Conservation (phyloP, 2,113 vertebrate genomes). For the Ornithorhynchus anatinus region DNA sequence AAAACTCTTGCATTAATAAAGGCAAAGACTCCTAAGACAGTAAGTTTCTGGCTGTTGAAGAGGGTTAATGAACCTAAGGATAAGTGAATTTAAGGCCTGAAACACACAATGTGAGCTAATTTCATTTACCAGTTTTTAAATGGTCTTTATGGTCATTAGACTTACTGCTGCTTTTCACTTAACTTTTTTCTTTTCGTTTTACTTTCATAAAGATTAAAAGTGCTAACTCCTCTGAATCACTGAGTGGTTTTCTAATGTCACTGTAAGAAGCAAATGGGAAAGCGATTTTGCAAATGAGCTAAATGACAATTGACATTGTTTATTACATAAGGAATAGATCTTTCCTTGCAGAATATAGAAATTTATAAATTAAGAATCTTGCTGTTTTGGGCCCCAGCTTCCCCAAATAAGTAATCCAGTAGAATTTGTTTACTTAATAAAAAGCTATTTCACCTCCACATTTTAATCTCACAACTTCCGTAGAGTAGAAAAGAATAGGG, state of each 20-base stretch:
- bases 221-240: conserved; percentile 7
- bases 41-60: background rate
- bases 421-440: too few relatives aligned
- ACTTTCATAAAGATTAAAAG: background rate
- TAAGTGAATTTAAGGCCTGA: background rate
- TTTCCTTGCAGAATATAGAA: conserved; percentile 6
- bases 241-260: conserved; percentile 11
- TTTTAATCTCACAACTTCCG: too few relatives aligned
- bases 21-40: too few relatives aligned
- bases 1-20: too few relatives aligned
- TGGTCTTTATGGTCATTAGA: conserved; percentile 7
- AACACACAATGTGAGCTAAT: conserved; percentile 20
- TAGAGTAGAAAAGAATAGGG: too few relatives aligned
- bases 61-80: conserved; percentile 9
- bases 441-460: too few relatives aligned
- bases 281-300: background rate
- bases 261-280: background rate
- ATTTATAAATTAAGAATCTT: too few relatives aligned
- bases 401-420: too few relatives aligned
- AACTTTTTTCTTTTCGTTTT: conserved; percentile 15
- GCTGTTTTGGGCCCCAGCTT: too few relatives aligned
- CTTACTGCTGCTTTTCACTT: conserved; percentile 3
- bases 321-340: background rate
- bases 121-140: conserved; percentile 27
- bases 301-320: conserved; percentile 16